A percentile compares a stretch with the other conserved stretches of the same genome.
Evolutionary conservation across 2,113 vertebrate species (phyloP).

Genomic region (Lipophrys pholis): DNA sequence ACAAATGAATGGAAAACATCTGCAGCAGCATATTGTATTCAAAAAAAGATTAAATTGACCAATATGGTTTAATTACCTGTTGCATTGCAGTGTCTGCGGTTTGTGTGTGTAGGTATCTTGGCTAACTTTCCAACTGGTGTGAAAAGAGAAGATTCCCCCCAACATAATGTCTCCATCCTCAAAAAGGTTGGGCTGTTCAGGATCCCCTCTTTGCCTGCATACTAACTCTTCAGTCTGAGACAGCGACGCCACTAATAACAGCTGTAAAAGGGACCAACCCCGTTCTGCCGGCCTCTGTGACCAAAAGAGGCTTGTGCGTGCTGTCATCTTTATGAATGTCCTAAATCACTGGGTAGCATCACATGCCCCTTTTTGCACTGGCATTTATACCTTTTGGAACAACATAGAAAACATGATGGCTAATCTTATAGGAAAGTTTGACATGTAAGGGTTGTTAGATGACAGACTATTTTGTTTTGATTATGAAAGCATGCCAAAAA

Average conservation of each 20-base stretch:
- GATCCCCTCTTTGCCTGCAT: conserved; percentile 63
- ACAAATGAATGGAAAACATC: no score
- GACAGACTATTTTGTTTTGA: no score
- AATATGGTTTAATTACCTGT: conserved; percentile 54
- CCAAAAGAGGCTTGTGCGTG: conserved; percentile 14
- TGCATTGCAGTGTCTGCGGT: conserved; percentile 74
- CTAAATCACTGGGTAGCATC: no score
- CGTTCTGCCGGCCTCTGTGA: conserved; percentile 57
- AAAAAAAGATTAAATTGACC: no score
- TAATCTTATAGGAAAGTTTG: no score
- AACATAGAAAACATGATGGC: no score
- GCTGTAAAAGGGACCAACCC: conserved; percentile 60
- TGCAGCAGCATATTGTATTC: no score
- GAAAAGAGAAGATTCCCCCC: conserved; percentile 78
- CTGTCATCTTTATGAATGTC: background rate
- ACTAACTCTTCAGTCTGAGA: conserved; percentile 48
- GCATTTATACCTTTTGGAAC: no score
- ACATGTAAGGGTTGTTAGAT: no score
- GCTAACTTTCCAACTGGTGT: conserved; percentile 69
- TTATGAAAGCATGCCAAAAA: no score
- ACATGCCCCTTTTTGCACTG: no score
- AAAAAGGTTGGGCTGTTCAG: conserved; percentile 56
- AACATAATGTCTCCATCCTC: conserved; percentile 75
- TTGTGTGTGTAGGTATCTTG: conserved; percentile 52
- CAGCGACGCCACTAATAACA: conserved; percentile 54